Conservation (phyloP, 2,113 vertebrate species). For the Phyllostomus hastatus region DNA sequence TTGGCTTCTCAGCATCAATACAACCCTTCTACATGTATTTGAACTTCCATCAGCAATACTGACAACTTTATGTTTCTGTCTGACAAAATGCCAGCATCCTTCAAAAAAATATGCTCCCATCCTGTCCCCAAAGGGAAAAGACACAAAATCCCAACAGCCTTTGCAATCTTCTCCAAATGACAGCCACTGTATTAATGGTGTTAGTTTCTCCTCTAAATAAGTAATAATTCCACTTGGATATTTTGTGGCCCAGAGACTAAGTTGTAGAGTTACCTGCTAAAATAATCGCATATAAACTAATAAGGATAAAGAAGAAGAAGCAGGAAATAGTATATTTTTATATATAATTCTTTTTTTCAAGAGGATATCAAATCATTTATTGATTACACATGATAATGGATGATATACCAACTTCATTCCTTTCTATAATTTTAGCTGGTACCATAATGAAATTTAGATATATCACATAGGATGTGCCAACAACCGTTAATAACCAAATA, state of each 20-base stretch:
- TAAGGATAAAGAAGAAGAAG: background rate
- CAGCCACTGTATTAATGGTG: background rate
- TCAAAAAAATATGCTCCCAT: background rate
- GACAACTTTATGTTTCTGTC: background rate
- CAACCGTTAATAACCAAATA: too few species aligned
- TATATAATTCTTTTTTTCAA: too few species aligned
- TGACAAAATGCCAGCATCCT: background rate
- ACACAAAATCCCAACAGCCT: background rate
- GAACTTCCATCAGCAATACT: background rate
- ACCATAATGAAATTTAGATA: too few species aligned
- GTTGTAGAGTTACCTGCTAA: background rate
- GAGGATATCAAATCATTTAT: too few species aligned
- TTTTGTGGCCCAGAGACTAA: background rate
- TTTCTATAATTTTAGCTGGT: too few species aligned
- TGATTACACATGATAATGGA: too few species aligned
- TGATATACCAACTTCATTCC: too few species aligned
- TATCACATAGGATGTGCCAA: too few species aligned
- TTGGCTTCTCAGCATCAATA: background rate
- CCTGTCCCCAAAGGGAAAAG: background rate
- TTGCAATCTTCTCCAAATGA: background rate
- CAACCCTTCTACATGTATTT: background rate
- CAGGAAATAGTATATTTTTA: background rate
- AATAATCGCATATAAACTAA: background rate
- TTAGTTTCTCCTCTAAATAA: background rate
- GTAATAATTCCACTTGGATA: background rate